Percentiles rank a stretch among this genome's conserved stretches.
phyloP scores from a whole-genome alignment of 2,113 vertebrate species.

The Sus scrofa region DNA sequence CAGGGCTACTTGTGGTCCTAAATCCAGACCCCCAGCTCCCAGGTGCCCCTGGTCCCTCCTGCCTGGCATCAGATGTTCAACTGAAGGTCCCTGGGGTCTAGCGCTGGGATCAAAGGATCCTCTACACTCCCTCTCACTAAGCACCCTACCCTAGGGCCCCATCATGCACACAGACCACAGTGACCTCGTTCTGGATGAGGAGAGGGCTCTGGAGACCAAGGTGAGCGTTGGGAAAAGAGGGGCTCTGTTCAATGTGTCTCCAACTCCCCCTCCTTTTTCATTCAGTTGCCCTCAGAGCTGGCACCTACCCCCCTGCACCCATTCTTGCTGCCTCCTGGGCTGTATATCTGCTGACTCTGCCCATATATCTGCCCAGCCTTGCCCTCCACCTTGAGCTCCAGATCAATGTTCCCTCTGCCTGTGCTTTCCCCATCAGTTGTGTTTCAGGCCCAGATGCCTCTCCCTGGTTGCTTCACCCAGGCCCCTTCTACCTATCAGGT shows the following conservation, averaged over 20 bases:
- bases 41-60: neutral
- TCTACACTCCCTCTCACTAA: neutral
- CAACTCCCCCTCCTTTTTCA: neutral
- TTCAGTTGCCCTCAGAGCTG: neutral
- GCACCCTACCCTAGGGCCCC: constrained; percentile 50
- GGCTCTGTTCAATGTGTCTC: neutral
- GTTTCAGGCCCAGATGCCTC: neutral
- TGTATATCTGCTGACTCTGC: neutral
- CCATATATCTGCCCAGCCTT: neutral
- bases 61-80: neutral
- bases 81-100: neutral
- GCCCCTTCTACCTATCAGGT: neutral
- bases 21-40: neutral
- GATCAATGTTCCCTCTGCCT: neutral
- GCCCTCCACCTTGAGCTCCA: neutral
- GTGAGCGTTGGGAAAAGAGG: constrained; percentile 79
- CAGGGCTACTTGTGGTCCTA: neutral
- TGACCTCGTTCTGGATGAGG: constrained; percentile 92
- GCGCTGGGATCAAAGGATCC: neutral
- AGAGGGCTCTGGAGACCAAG: constrained; percentile 91
- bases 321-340: neutral
- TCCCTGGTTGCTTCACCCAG: neutral
- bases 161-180: constrained; percentile 89
- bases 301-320: neutral
- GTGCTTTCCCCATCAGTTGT: neutral